These are phyloP conservation scores for Nysson spinosus DNA, from an alignment of 2,888 invertebrate genomes.

Conservation along the genomic window DNA sequence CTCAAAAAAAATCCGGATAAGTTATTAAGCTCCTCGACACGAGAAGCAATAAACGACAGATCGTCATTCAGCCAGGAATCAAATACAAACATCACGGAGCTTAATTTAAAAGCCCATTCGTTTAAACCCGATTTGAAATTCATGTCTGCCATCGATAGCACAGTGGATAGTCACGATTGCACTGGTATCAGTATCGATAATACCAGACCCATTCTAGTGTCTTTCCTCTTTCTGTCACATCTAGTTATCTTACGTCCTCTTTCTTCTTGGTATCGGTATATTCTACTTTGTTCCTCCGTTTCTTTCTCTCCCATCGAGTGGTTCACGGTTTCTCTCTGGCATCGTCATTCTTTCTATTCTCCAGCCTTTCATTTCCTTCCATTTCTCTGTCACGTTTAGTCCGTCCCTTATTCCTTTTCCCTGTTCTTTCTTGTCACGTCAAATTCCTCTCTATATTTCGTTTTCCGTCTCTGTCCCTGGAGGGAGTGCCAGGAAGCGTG, in stretches of 20 bases:
- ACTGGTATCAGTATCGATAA: constrained; percentile 45
- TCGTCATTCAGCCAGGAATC: constrained; percentile 5
- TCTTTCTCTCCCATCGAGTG: background rate
- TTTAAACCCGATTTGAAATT: constrained; percentile 42
- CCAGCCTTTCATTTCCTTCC: background rate
- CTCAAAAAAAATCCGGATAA: too few relatives aligned
- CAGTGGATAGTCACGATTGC: constrained; percentile 28
- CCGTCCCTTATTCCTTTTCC: background rate
- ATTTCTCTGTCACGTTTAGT: background rate
- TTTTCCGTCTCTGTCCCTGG: constrained; percentile 48
- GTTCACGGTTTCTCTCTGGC: too few relatives aligned
- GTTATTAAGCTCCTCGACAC: too few relatives aligned
- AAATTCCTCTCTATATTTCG: constrained; percentile 4
- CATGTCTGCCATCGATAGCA: constrained; percentile 54
- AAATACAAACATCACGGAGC: constrained; percentile 12
- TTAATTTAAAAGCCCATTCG: constrained; percentile 28
- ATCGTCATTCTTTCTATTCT: background rate
- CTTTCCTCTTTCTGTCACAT: constrained; percentile 31
- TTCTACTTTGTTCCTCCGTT: background rate
- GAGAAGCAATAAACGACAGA: background rate
- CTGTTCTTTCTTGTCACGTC: background rate
- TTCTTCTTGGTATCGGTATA: too few relatives aligned
- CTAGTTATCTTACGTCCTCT: constrained; percentile 15
- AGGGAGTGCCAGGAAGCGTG: constrained; percentile 74
- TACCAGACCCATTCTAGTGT: constrained; percentile 30